A percentile compares a stretch with the other conserved stretches of the same genome.
These are phyloP conservation scores for Salvelinus namaycush DNA, from an alignment of 2,113 vertebrate species.

Conservation along the genomic window DNA sequence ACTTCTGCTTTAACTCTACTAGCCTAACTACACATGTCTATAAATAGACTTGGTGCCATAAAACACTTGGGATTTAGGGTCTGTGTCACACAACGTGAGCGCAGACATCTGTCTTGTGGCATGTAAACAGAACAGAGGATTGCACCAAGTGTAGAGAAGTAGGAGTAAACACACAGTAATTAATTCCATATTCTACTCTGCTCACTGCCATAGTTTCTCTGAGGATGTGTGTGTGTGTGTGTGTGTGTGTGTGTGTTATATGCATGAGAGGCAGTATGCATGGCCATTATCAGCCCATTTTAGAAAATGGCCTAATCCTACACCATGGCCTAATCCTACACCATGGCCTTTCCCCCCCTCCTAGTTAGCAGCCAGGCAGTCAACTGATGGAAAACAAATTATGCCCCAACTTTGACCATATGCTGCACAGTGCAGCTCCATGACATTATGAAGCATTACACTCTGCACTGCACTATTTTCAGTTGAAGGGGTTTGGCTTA, in stretches of 20 bases:
- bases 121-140: constrained; percentile 43
- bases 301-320: constrained; percentile 11
- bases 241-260: neutral
- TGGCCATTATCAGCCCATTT: neutral
- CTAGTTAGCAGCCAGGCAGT: constrained; percentile 28
- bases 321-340: constrained; percentile 17
- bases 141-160: constrained; percentile 40
- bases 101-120: constrained; percentile 49
- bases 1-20: constrained; percentile 24
- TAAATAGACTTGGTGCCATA: constrained; percentile 60
- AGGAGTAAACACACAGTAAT: constrained; percentile 54
- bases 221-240: neutral
- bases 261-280: neutral
- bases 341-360: neutral
- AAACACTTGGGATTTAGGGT: constrained; percentile 50
- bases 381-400: constrained; percentile 42
- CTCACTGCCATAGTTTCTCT: constrained; percentile 1
- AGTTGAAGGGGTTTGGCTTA: neutral
- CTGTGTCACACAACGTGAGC: constrained; percentile 42
- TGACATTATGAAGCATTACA: constrained; percentile 10
- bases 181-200: constrained; percentile 26
- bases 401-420: constrained; percentile 42
- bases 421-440: constrained; percentile 25
- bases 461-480: neutral
- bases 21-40: constrained; percentile 46